Conservation (phyloP, 2,888 invertebrate species). For the Coremacera marginata region DNA sequence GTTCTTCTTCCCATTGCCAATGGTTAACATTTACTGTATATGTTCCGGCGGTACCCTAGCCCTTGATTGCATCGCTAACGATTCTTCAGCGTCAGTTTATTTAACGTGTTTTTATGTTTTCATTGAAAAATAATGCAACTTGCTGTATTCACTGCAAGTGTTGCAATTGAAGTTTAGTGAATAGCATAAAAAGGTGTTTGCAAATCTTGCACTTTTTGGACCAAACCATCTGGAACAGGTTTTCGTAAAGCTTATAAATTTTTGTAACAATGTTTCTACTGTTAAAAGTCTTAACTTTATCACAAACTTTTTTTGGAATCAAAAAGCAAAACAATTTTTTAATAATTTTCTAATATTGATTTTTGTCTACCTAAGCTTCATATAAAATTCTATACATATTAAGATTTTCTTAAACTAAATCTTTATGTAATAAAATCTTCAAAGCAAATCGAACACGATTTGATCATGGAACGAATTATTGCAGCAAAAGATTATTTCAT, state of each 20-base stretch:
- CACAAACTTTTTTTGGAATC: too few species aligned
- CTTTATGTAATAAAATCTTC: not conserved
- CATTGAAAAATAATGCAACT: slow-evolving; percentile 24
- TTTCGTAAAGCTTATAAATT: too few species aligned
- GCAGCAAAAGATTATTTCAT: not conserved
- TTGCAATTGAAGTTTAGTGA: not conserved
- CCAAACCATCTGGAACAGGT: too few species aligned
- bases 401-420: too few species aligned
- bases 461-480: slow-evolving; percentile 17
- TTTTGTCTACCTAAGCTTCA: too few species aligned
- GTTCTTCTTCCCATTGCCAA: not conserved
- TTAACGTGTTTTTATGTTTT: not conserved
- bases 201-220: slow-evolving; percentile 8
- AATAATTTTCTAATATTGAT: too few species aligned
- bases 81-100: not conserved
- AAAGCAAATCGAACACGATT: slow-evolving; percentile 14
- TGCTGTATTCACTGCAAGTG: slow-evolving; percentile 5
- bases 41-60: not conserved
- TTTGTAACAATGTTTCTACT: too few species aligned
- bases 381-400: too few species aligned
- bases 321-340: too few species aligned
- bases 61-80: slow-evolving; percentile 8
- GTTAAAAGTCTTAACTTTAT: too few species aligned
- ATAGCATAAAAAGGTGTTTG: slow-evolving; percentile 12
- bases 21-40: not conserved